Evolutionary conservation across 1,140 invertebrate species (phyloP), one percentile per base, ranked within the genome.

Genomic region (Anthonomus grandis): DNA sequence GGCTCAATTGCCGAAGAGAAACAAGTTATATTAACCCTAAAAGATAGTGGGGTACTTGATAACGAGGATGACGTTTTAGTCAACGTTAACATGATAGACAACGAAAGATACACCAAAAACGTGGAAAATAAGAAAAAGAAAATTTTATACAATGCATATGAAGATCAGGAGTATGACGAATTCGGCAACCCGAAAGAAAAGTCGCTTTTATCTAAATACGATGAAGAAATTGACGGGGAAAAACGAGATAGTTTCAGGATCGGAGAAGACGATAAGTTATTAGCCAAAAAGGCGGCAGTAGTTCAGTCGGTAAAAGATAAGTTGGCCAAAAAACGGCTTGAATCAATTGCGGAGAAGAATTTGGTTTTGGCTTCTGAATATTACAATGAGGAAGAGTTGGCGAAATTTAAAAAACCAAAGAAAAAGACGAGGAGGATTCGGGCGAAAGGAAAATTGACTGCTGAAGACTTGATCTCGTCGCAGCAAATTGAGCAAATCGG

Each of bases 61-160:
- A 90, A 95, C 44, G 86, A 89, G 46, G 83, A 82, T 2, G 97
- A 99, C 77, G 86, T 93, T 12, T 78, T 99, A 18, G 84, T 98
- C 18, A 99, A 98, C 79, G 92, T 98, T 2, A 99, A 98, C 74
- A 86, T 98, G 70, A 70, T 93, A 0, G 96, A 99, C 70, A 85
- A 95, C 67, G 96, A 99, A 74, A 81, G 83, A 46, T 93, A 94
- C 69, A 88, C 90, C 64, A 90, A 89, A 78, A 97, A 95, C 81
- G 77, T 91, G 38, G 81, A 89, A 59, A 86, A 89, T 66, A 92
- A 88, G 67, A 92, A 91, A 67, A 87, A 89, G 61, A 91, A 90
- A 73, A 83, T 80, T 37, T 81, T 81, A 24, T 94, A 88, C 65
- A 85, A 88, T 69, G 89, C 90, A 2, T 96, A 93, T 70, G 91